Conservation (phyloP, 2,888 invertebrate species). For the Laothoe populi region DNA sequence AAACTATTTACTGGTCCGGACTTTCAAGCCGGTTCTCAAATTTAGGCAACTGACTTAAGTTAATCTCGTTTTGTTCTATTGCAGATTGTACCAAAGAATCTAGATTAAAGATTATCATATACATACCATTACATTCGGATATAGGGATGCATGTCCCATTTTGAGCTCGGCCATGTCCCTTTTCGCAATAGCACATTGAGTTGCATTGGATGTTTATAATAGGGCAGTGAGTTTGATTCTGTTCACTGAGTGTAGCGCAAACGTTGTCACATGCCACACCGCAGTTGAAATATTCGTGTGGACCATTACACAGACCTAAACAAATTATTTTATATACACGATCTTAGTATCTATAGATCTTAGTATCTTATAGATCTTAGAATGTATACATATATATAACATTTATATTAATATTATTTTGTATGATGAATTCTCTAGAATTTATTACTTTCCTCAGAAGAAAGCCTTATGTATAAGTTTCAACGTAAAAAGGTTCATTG, state of each 20-base stretch:
- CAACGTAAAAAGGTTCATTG: no score
- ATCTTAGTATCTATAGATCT: background rate
- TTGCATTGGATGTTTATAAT: constrained; percentile 52
- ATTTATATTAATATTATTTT: no score
- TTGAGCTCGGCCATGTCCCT: constrained; percentile 50
- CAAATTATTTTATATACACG: background rate
- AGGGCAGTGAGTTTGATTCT: constrained; percentile 54
- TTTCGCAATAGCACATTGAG: constrained; percentile 54
- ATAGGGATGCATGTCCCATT: constrained; percentile 43
- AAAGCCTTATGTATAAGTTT: no score
- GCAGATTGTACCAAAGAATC: no score
- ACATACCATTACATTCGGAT: constrained; percentile 37
- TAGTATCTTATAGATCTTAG: no score
- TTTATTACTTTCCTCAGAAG: no score
- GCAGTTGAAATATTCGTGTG: constrained; percentile 52
- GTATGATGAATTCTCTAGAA: no score
- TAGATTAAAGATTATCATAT: background rate
- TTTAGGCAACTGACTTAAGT: no score
- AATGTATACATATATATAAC: no score
- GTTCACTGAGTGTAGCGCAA: constrained; percentile 48
- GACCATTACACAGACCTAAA: constrained; percentile 47
- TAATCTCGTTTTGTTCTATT: no score
- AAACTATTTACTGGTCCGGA: no score
- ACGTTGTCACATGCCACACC: constrained; percentile 59
- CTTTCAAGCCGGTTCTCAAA: no score